Evolutionary conservation across 2,113 vertebrate species (phyloP), one percentile per base, ranked within the genome.

Genomic region (Ranitomeya imitator): DNA sequence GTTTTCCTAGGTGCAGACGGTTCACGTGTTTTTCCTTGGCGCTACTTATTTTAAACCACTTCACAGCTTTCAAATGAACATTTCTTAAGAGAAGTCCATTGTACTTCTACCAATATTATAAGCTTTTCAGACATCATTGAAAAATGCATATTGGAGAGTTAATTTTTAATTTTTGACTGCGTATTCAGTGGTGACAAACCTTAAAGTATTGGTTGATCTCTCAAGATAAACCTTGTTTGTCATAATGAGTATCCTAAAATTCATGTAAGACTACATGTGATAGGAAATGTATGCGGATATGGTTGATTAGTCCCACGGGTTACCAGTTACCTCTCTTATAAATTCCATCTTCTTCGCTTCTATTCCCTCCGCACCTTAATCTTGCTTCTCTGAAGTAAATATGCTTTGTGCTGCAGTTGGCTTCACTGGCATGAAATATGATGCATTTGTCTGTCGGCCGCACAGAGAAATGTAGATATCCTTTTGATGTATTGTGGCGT

Each of bases 251-350:
- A 3, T 51, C 57, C 31, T 79, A 31, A 23, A 82, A n/a, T 79
- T 83, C 31, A 1, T 81, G 3, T 90, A 86, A 89, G 5, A 79
- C 86, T 91, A 67, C 2, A 31, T 86, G 7, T 89, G 16, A 63
- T 92, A 90, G 77, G 18, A 84, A 90, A 79, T 0, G 80, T 89
- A 51, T 73, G 69, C 2, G 37, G 55, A 61, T 89, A 37, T 19
- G 88, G 85, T 55, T 88, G 71, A 84, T 90, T 83, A 23, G 4
- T 57, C 31, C 78, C 14, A 54, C 86, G 87, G 85, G 80, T 90
- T 92, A 26, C 55, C 10, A 31, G 26, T 90, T 89, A 85, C 45
- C 1, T 63, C 31, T 5, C 83, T 90, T 77, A 3, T 87, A 77
- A 87, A 85, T 82, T 78, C 82, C 79, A 31, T 69, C 3, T 63